Evolutionary conservation across 2,113 vertebrate genomes (phyloP), one percentile per base, ranked within the genome.

Genomic region (Macquaria australasica): DNA sequence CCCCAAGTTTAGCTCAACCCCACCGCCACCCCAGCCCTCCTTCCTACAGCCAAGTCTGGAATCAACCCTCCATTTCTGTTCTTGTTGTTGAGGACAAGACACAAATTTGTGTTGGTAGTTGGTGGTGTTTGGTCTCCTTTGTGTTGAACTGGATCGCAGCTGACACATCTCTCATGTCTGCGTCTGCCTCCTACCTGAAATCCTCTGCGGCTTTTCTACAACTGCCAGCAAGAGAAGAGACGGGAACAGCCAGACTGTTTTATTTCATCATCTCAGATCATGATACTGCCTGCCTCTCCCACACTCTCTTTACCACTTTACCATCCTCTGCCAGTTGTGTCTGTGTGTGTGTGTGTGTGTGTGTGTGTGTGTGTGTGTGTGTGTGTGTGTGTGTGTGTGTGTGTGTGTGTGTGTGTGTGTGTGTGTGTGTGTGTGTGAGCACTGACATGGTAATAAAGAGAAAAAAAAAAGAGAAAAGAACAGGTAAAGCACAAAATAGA

Each of bases 191-290:
- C 81, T 71, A 90, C 93, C 88, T 94, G 87, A 83, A 90, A 73
- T 89, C 82, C 85, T 89, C 81, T 83, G 90, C 15, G 79, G 84
- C 84, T 90, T 88, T 84, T 55, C 67, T 45, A 68, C 80, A 74
- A 82, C 86, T 88, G 88, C 74, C 85, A 86, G 86, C 67, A 21
- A 66, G 83, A 77, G 81, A 79, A 41, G 63, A 77, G 75, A 84
- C 15, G 20, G 67, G 76, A 86, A 63, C 67, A 75, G 73, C 80
- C 69, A 75, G 82, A 62, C 62, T 56, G 82, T 82, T 86, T 82
- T 60, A 87, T 91, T 91, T 91, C 91, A 89, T 89, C 89, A 87
- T 84, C 78, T 83, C 74, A 82, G 87, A 88, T 88, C 87, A 82
- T 28, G 81, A 84, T 86, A 48, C 73, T 70, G 77, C 62, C 82